A percentile compares a stretch with the other conserved stretches of the same genome.
Conservation (phyloP, 2,888 invertebrate species). For the Phyllotreta cruciferae region DNA sequence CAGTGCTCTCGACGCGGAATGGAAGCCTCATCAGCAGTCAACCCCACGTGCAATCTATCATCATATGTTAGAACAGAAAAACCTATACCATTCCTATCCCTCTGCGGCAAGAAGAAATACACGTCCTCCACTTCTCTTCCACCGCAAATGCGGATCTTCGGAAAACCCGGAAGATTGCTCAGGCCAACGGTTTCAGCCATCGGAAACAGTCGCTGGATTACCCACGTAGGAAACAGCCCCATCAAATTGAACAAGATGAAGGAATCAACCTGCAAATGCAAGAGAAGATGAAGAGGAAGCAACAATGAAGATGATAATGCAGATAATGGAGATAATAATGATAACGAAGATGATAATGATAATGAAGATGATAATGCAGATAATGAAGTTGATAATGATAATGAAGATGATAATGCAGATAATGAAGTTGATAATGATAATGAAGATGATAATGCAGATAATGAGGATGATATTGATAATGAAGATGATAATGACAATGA, state of each 20-base stretch:
- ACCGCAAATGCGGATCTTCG: slow-evolving; percentile 11
- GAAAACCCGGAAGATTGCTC: slow-evolving; percentile 16
- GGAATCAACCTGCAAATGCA: slow-evolving; percentile 1
- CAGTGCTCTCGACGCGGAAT: slow-evolving; percentile 13
- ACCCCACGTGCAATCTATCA: slow-evolving; percentile 10
- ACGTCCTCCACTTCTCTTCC: slow-evolving; percentile 10
- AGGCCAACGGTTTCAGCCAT: slow-evolving; percentile 8
- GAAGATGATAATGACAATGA: too few relatives aligned
- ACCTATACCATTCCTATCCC: slow-evolving; percentile 13
- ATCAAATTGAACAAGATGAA: slow-evolving; percentile 8
- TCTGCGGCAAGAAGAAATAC: slow-evolving; percentile 14
- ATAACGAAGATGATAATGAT: too few relatives aligned
- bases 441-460: too few relatives aligned
- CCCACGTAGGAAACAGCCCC: not conserved
- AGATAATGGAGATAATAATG: too few relatives aligned
- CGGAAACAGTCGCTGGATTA: slow-evolving; percentile 1
- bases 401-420: too few relatives aligned
- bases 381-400: too few relatives aligned
- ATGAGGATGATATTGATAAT: too few relatives aligned
- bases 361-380: too few relatives aligned
- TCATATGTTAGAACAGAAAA: slow-evolving; percentile 8
- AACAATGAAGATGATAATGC: too few relatives aligned
- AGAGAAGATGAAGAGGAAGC: too few relatives aligned
- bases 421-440: too few relatives aligned
- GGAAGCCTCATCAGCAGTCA: slow-evolving; percentile 13